Evolutionary conservation across 2,797 vertebrate species (phyloP), one percentile per base, ranked within the genome.

Genomic region (Ataeniobius toweri): DNA sequence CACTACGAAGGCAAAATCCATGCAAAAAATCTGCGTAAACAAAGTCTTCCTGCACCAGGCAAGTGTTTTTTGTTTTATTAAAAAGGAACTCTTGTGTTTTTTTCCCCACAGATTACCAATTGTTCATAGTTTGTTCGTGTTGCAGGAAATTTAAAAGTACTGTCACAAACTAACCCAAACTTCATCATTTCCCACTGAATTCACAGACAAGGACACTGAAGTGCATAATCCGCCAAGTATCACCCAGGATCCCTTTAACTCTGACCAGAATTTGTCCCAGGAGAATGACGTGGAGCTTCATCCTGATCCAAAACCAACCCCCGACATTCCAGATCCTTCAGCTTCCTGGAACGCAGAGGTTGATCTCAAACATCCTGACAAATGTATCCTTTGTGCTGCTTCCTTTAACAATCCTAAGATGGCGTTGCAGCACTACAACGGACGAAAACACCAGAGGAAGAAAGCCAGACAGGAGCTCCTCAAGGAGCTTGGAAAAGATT

Each of bases 371-470:
- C 95, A 97, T 88, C 90, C 94, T 1, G 91, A 94, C 75, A 96
- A 94, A 80, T 95, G 94, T 74, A 79, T 86, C 28, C 91, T 98
- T 50, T 98, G 96, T 74, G 88, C 86, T 1, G 94, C 94, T 80
- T 93, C 94, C 3, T 98, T 97, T 84, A 96, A 95, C 86, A 96
- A 95, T 78, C 94, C 96, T 2, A 59, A 94, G 36, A 91, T 94
- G 88, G 95, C 96, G 53, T 84, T 94, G 81, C 92, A 97, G 82
- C 97, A 97, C 89, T 98, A 97, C 82, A 89, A 87, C 22, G 96
- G 97, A 50, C 96, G 96, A 79, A 97, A 96, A 82, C 96, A 98
- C 92, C 96, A 95, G 87, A 95, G 94, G 83, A 98, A 95, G 28
- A 92, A 95, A 86, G 88, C 90, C 80, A 92, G 94, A 65, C 94